Conservation (phyloP, 2,113 vertebrate genomes). For the Microtus pennsylvanicus region DNA sequence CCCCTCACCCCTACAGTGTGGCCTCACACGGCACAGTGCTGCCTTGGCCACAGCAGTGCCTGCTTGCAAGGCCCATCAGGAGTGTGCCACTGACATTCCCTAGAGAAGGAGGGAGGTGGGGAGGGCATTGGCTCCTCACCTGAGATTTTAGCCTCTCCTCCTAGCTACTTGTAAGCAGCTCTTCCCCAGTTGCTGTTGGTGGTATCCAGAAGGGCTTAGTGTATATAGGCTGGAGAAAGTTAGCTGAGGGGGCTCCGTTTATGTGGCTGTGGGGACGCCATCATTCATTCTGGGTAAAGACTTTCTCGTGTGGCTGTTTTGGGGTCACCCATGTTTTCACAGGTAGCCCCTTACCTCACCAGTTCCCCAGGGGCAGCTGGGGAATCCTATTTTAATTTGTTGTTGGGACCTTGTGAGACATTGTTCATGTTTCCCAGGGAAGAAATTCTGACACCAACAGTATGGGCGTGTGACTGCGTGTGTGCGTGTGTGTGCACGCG, state of each 20-base stretch:
- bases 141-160: not conserved
- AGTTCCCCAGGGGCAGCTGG: not conserved
- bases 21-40: not conserved
- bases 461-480: not conserved
- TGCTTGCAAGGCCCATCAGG: not conserved
- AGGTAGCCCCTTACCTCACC: not conserved
- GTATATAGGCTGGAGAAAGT: not conserved
- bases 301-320: no score
- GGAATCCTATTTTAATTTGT: not conserved
- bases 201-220: not conserved
- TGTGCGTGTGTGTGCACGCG: accelerated
- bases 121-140: not conserved
- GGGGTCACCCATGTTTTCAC: not conserved
- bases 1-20: not conserved
- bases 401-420: not conserved
- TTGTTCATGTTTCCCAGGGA: not conserved
- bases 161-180: not conserved
- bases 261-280: not conserved
- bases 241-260: not conserved
- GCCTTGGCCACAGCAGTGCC: not conserved
- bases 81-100: not conserved
- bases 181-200: not conserved
- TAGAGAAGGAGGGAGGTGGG: not conserved
- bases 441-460: not conserved
- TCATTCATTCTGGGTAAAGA: not conserved